These are phyloP conservation scores for Charina bottae DNA, from an alignment of 2,113 vertebrate species.

Conservation along the genomic window DNA sequence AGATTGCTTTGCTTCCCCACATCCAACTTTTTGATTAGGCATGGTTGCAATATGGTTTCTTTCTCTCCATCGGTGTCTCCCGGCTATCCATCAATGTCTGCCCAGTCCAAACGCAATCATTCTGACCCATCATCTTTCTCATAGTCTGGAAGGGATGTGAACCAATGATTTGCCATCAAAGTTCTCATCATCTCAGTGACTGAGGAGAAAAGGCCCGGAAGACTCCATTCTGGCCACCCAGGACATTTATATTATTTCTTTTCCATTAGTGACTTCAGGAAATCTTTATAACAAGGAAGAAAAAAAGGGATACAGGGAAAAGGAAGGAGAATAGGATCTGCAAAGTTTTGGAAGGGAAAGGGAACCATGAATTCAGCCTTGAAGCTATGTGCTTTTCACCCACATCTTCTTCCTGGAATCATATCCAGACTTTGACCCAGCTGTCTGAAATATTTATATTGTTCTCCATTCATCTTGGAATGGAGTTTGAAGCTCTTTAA, in stretches of 20 bases:
- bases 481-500: neutral
- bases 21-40: conserved; percentile 7
- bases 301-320: neutral
- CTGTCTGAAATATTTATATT: conserved; percentile 1
- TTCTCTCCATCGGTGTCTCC: conserved; percentile 16
- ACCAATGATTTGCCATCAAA: conserved; percentile 35
- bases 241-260: neutral
- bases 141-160: conserved; percentile 22
- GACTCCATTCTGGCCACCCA: neutral
- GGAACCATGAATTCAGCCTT: neutral
- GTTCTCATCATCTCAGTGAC: conserved; percentile 8
- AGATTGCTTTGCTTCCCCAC: too few species aligned
- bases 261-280: neutral
- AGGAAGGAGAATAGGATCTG: neutral
- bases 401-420: neutral
- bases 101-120: neutral
- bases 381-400: neutral
- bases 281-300: neutral
- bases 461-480: neutral
- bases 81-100: conserved; percentile 21
- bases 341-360: neutral
- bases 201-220: conserved; percentile 1
- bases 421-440: neutral
- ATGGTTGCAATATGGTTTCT: neutral
- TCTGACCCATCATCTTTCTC: conserved; percentile 29